Base-by-base conservation (phyloP, 2,888 invertebrate genomes). In the Xestia rhomboidea region DNA sequence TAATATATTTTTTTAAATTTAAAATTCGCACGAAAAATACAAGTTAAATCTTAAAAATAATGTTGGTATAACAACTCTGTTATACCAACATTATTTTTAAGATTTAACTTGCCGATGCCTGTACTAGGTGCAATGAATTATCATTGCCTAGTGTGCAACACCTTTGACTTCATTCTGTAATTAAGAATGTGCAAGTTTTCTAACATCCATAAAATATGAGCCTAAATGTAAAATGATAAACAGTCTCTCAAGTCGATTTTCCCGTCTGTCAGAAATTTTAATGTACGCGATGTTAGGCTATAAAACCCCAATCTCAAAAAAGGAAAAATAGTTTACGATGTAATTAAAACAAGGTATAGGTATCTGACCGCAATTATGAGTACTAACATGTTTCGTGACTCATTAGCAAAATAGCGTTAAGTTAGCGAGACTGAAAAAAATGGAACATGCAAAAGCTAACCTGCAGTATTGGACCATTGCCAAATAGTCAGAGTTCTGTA, bases 381-480 rank as follows among this genome's bases (percentile, higher is more conserved):
- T 77, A 68, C 57, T 68, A 77, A 75, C 64, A 77, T 83, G 73
- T 81, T 67, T 66, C 77, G 82, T 84, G 85, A 81, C 68, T 83
- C 82, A 88, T 84, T 87, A 79, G 75, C 82, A 82, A 88, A 87
- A 81, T 81, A 83, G 77, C 83, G 82, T 85, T 80, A 88, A 87
- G 84, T 87, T 87, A 83, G 70, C 66, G 67, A 70, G 68, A 81
- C 87, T 83, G 75, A 68, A 86, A 88, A 87, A 90, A 90, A 87
- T 87, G 88, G 87, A 87, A 82, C 87, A 89, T 85, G 82, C 83
- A 86, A 86, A 86, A 88, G 68, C 68, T 60, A 76, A 89, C 89
- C 89, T 91, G 89, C 89, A 89, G 81, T 80, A 73, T 90, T 91
- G 91, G 92, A 88, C 78, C 64, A 67, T 73, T 87, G 91, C 91